Percentiles rank a stretch among this genome's conserved stretches.
Conservation (phyloP, 2,888 invertebrate genomes). For the Trimorus sp. region DNA sequence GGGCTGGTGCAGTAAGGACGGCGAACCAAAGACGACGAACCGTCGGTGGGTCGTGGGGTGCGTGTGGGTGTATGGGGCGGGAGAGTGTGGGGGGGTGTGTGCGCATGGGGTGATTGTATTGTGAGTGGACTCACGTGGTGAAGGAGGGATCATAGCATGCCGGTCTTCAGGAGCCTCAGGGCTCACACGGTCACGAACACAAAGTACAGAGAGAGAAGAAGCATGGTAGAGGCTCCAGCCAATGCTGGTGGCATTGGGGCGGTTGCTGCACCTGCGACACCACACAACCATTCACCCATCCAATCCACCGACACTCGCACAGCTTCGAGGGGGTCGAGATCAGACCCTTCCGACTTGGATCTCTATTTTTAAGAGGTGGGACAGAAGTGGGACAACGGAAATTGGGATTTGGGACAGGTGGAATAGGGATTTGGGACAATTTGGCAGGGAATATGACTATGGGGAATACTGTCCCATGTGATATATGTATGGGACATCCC, state of each 20-base stretch:
- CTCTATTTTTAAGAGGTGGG: no score
- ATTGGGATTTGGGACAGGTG: no score
- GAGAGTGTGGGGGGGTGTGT: no score
- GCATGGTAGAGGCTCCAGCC: slow-evolving; percentile 81
- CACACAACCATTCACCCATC: slow-evolving; percentile 80
- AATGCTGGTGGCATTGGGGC: slow-evolving; percentile 80
- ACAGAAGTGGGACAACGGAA: no score
- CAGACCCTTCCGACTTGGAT: neutral
- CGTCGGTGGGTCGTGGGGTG: slow-evolving; percentile 12
- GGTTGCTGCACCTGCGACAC: slow-evolving; percentile 82
- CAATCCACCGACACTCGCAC: slow-evolving; percentile 72
- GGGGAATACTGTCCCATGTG: no score
- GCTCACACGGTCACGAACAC: slow-evolving; percentile 81
- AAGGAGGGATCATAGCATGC: slow-evolving; percentile 80
- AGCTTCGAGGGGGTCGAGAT: slow-evolving; percentile 38
- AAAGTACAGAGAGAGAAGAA: slow-evolving; percentile 82
- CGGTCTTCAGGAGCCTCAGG: slow-evolving; percentile 80
- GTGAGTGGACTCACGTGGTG: slow-evolving; percentile 81
- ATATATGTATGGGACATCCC: no score
- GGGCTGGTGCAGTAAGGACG: no score
- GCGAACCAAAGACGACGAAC: slow-evolving; percentile 14
- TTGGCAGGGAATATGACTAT: no score
- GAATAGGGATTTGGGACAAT: no score
- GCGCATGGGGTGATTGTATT: slow-evolving; percentile 66
- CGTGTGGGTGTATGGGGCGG: neutral